Conservation (phyloP, 2,797 vertebrate species). For the Amblyopsis hoosieri region DNA sequence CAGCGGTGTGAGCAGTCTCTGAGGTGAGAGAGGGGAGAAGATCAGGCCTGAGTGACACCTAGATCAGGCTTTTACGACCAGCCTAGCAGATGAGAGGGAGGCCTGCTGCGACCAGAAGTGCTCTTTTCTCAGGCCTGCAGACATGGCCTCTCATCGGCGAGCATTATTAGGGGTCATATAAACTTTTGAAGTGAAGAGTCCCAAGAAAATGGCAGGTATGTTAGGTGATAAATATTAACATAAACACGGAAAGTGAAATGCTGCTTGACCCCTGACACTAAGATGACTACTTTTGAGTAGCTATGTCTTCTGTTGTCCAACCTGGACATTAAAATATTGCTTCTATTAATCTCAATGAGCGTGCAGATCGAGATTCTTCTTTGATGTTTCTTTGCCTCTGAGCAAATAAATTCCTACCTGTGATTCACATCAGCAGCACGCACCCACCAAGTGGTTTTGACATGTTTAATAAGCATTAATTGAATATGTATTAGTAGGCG, state of each 20-base stretch:
- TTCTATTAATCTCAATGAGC: constrained; percentile 42
- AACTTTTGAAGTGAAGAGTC: constrained; percentile 73
- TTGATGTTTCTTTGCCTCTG: constrained; percentile 50
- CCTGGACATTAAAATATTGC: constrained; percentile 58
- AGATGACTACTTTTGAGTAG: constrained; percentile 58
- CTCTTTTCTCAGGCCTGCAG: constrained; percentile 45
- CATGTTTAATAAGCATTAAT: constrained; percentile 42
- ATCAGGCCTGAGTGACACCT: constrained; percentile 58
- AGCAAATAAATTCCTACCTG: constrained; percentile 42
- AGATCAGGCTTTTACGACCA: constrained; percentile 70
- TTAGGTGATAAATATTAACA: constrained; percentile 72
- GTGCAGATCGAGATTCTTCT: constrained; percentile 41
- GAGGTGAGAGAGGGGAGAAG: constrained; percentile 51
- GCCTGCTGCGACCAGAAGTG: constrained; percentile 52
- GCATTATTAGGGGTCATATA: constrained; percentile 63
- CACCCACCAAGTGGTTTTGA: constrained; percentile 53
- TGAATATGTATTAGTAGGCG: constrained; percentile 19
- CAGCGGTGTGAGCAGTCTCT: constrained; percentile 34
- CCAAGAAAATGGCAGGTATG: constrained; percentile 66
- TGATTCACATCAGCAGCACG: constrained; percentile 28
- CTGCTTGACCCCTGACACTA: constrained; percentile 55
- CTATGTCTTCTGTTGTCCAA: constrained; percentile 64
- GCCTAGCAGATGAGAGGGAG: constrained; percentile 68
- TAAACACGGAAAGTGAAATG: constrained; percentile 72
- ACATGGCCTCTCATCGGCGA: constrained; percentile 49